Conservation (phyloP, 2,797 vertebrate genomes). For the Myripristis jacobus region DNA sequence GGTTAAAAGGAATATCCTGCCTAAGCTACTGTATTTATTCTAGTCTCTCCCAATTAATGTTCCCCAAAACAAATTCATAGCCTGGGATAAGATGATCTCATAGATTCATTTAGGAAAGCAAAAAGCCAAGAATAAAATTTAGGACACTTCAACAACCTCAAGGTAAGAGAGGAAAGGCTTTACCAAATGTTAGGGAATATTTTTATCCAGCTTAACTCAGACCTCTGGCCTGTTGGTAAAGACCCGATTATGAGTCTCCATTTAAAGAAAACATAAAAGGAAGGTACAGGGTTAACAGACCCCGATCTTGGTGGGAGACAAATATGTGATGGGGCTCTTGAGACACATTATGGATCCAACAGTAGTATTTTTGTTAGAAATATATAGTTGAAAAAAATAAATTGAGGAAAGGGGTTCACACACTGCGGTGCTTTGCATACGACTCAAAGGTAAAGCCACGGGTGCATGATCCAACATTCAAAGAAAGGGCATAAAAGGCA, state of each 20-base stretch:
- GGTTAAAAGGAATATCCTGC: constrained; percentile 14
- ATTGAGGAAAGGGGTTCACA: not conserved
- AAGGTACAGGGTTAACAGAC: not conserved
- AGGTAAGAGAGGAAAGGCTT: not conserved
- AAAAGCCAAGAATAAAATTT: constrained; percentile 22
- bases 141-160: constrained; percentile 14
- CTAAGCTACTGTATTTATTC: constrained; percentile 6
- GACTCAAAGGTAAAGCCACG: constrained; percentile 16
- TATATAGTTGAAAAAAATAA: constrained; percentile 15
- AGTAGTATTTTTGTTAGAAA: constrained; percentile 17
- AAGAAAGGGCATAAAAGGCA: constrained; percentile 9
- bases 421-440: constrained; percentile 8
- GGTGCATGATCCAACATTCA: constrained; percentile 9
- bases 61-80: constrained; percentile 2
- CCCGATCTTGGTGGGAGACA: constrained; percentile 14
- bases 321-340: not conserved
- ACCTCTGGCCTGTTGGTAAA: constrained; percentile 16
- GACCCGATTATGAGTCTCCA: not conserved
- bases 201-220: constrained; percentile 30
- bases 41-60: constrained; percentile 5
- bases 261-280: constrained; percentile 27
- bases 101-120: constrained; percentile 14
- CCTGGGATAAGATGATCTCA: constrained; percentile 11
- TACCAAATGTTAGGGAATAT: constrained; percentile 14
- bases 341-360: constrained; percentile 18